A percentile compares a stretch with the other conserved stretches of the same genome.
phyloP scores from a whole-genome alignment of 2,113 vertebrate genomes.

The Brachypteracias leptosomus region DNA sequence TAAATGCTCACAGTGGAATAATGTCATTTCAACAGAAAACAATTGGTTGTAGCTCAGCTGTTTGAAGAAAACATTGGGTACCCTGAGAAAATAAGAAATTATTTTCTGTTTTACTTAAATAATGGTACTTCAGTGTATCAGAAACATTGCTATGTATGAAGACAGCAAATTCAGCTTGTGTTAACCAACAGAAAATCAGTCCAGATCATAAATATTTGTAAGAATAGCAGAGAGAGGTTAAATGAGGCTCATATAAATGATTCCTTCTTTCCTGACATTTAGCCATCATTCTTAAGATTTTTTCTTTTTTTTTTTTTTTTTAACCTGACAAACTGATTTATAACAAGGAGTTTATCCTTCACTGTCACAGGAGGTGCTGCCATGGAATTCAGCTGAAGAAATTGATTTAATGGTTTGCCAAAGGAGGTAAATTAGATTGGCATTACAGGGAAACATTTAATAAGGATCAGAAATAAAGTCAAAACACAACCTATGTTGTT shows the following conservation, averaged over 20 bases:
- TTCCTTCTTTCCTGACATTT: background rate
- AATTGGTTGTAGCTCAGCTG: background rate
- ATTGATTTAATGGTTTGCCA: conserved; percentile 16
- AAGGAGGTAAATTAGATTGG: conserved; percentile 28
- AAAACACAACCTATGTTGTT: background rate
- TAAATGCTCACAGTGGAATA: background rate
- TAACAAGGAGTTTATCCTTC: background rate
- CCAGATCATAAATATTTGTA: background rate
- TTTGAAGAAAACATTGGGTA: background rate
- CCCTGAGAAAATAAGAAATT: background rate
- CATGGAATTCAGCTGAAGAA: background rate
- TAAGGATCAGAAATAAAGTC: conserved; percentile 21
- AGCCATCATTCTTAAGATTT: background rate
- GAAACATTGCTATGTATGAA: background rate
- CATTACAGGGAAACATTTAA: conserved; percentile 7
- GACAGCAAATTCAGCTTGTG: background rate
- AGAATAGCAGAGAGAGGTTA: background rate
- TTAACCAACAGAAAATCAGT: background rate
- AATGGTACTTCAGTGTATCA: background rate
- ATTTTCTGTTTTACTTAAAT: background rate
- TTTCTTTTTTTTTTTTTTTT: background rate
- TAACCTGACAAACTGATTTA: background rate
- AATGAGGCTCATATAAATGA: background rate
- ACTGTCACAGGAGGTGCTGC: conserved; percentile 10
- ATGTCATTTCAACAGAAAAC: background rate